Percentiles rank a stretch among this genome's conserved stretches.
phyloP scores from a whole-genome alignment of 1,140 invertebrate species.

The Meloidogyne chitwoodi region DNA sequence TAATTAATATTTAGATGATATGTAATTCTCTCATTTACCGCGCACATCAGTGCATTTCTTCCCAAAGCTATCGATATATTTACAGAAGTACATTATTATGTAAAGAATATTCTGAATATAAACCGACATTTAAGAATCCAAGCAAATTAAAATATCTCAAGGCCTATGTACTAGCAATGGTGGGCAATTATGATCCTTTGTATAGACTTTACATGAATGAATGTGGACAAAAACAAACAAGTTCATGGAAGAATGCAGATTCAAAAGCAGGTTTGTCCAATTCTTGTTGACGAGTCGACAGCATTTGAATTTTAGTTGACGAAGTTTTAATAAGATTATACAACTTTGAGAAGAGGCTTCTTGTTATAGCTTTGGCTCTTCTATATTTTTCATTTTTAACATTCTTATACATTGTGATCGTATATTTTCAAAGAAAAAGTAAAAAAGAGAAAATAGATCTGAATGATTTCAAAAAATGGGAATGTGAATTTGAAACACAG shows the following conservation, averaged over 20 bases:
- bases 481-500: not conserved
- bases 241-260: not conserved
- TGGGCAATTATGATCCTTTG: not conserved
- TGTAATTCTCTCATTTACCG: not conserved
- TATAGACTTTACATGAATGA: not conserved
- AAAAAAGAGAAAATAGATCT: not conserved
- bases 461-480: slow-evolving; percentile 3
- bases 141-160: not conserved
- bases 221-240: not conserved
- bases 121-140: not conserved
- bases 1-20: not conserved
- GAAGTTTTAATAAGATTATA: not conserved
- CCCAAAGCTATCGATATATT: not conserved
- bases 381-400: not conserved
- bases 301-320: not conserved
- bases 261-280: not conserved
- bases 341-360: not conserved
- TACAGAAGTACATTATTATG: not conserved
- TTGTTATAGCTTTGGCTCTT: slow-evolving; percentile 2
- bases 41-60: not conserved
- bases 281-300: no score
- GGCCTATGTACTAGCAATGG: not conserved
- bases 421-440: not conserved
- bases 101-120: not conserved
- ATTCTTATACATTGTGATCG: not conserved